Conservation (phyloP, 2,888 invertebrate genomes). For the Monopis laevigella region DNA sequence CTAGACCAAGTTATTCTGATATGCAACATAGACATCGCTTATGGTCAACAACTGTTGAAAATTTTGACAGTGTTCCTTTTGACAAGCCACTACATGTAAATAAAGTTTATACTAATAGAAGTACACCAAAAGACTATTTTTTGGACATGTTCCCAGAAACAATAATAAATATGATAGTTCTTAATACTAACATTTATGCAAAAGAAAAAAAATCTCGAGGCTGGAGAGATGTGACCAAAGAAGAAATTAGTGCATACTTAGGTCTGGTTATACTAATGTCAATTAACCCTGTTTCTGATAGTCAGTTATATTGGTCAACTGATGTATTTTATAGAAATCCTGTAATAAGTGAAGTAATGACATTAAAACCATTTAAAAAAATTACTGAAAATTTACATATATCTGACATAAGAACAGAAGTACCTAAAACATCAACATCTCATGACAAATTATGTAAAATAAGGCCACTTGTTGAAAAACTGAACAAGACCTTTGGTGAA, state of each 20-base stretch:
- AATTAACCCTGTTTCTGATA: too few species aligned
- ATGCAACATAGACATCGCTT: not conserved
- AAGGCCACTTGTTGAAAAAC: slow-evolving; percentile 15
- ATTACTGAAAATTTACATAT: slow-evolving; percentile 20
- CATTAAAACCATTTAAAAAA: slow-evolving; percentile 25
- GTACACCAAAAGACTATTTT: slow-evolving; percentile 8
- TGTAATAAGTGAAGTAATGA: slow-evolving; percentile 24
- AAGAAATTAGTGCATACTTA: slow-evolving; percentile 10
- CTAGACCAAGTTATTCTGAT: slow-evolving; percentile 8
- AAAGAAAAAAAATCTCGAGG: not conserved
- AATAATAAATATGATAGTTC: slow-evolving; percentile 7
- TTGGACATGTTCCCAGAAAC: slow-evolving; percentile 3
- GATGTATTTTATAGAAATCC: slow-evolving; percentile 22
- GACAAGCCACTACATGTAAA: too few species aligned
- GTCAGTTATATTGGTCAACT: slow-evolving; percentile 8
- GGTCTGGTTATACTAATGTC: slow-evolving; percentile 7
- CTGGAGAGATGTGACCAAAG: slow-evolving; percentile 1
- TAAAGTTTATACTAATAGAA: slow-evolving; percentile 4
- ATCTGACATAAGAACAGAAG: slow-evolving; percentile 17
- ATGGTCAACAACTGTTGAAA: too few species aligned
- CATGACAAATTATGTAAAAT: slow-evolving; percentile 23
- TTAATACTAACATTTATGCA: slow-evolving; percentile 12
- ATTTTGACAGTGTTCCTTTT: too few species aligned
- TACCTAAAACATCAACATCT: slow-evolving; percentile 14
- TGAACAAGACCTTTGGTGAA: slow-evolving; percentile 17